Evolutionary conservation across 2,888 invertebrate genomes (phyloP), one percentile per base, ranked within the genome.

Genomic region (Agrochola lota): DNA sequence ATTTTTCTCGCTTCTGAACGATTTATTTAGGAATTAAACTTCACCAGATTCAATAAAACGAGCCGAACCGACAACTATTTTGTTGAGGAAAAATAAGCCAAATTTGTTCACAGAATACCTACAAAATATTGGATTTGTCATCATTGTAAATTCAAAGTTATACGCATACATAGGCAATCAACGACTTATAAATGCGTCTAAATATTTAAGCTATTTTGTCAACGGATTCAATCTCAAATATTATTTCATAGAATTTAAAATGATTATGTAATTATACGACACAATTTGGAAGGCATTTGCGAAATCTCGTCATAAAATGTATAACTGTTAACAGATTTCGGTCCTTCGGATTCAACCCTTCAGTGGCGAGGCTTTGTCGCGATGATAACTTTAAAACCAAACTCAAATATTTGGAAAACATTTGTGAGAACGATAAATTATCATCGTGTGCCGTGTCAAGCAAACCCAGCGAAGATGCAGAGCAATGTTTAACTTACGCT

Each of bases 11-110:
- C 74, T 78, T 83, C 81, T 70, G 78, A 85, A 83, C 67, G 81
- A 84, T 89, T 91, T 91, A 90, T 88, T 90, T 90, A 83, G 76
- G 81, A 81, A 89, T 90, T 88, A 86, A 90, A 89, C 88, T 85
- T 79, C 82, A 75, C 80, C 74, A 81, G 84, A 85, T 81, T 85
- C 86, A 87, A 87, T 83, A 80, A 81, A 78, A 83, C 40, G 70
- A 70, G 35, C 35, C 23, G 7, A 7, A 12, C n/a, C 46, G n/a
- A 43, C 52, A 57, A 85, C 81, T 55, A 81, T 60, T 85, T 69
- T 49, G 71, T 26, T 26, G 35, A 57, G 57, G 40, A 69, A 85
- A 75, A 69, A 69, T 81, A 74, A 69, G 15, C 55, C 23, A 1
- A 63, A 64, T 57, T 55, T 63, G 7, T 69, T 43, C 15, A 43